A percentile compares a stretch with the other conserved stretches of the same genome.
Conservation (phyloP, 1,140 invertebrate genomes). For the Solenopsis invicta region DNA sequence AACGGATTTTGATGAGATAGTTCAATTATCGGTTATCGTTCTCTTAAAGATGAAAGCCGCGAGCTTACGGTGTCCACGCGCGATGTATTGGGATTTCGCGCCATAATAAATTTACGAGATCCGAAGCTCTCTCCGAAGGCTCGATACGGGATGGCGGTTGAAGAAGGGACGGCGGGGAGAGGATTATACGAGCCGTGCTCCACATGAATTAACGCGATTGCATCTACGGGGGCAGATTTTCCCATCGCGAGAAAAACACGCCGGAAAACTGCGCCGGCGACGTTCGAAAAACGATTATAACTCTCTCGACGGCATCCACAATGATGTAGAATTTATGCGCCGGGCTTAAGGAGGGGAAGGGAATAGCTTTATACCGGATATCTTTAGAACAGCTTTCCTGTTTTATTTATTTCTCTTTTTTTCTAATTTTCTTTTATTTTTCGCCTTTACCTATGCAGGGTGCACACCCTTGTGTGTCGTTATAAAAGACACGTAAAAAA, state of each 20-base stretch:
- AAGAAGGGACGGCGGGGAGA: background rate
- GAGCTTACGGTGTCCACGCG: background rate
- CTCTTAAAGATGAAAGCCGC: constrained; percentile 43
- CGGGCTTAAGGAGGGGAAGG: background rate
- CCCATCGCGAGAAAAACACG: background rate
- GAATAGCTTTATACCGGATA: constrained; percentile 40
- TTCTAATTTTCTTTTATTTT: constrained; percentile 32
- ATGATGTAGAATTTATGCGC: constrained; percentile 6
- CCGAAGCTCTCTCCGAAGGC: constrained; percentile 16
- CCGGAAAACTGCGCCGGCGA: background rate
- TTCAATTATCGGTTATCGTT: constrained; percentile 63
- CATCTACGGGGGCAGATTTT: constrained; percentile 34
- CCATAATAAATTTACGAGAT: constrained; percentile 48
- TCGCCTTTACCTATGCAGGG: background rate
- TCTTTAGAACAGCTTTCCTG: constrained; percentile 36
- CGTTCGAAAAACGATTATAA: background rate
- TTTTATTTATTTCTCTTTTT: constrained; percentile 6
- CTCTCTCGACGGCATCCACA: background rate
- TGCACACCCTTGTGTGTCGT: background rate
- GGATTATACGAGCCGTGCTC: constrained; percentile 25
- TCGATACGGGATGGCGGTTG: background rate
- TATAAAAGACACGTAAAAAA: constrained; percentile 26
- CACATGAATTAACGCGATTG: constrained; percentile 46
- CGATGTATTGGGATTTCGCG: background rate
- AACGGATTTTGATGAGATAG: background rate